Conservation (phyloP, 2,797 vertebrate species). For the Pantherophis vulpinus region DNA sequence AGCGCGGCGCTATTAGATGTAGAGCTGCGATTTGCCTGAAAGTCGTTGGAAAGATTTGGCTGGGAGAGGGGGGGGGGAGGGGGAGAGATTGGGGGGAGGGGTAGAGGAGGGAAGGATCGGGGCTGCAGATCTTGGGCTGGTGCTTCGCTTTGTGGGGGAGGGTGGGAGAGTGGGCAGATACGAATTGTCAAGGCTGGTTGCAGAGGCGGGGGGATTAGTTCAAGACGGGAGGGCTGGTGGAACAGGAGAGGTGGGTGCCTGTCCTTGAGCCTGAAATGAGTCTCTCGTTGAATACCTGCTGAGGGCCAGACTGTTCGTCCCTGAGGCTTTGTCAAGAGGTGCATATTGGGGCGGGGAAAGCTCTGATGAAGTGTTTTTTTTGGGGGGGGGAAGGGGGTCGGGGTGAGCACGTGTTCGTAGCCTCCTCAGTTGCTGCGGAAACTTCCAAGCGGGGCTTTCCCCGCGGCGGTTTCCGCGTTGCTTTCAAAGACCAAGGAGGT, state of each 20-base stretch:
- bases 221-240: not conserved
- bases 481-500: not conserved
- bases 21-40: not conserved
- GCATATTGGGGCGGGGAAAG: too few species aligned
- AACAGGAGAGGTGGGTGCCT: not conserved
- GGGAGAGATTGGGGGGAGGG: fast-evolving
- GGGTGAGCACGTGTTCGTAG: not conserved
- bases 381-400: not conserved
- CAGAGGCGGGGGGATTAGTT: not conserved
- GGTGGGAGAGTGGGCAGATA: not conserved
- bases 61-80: fast-evolving
- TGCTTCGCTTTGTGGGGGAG: not conserved
- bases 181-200: not conserved
- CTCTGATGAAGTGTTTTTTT: not conserved
- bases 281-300: not conserved
- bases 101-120: not conserved
- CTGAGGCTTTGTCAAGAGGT: not conserved
- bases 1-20: not conserved
- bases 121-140: not conserved
- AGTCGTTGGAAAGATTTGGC: not conserved
- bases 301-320: not conserved
- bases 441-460: not conserved
- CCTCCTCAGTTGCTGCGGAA: not conserved
- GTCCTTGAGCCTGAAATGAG: not conserved
- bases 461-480: not conserved